Conservation (phyloP, 2,888 invertebrate species). For the Phlogophora meticulosa region DNA sequence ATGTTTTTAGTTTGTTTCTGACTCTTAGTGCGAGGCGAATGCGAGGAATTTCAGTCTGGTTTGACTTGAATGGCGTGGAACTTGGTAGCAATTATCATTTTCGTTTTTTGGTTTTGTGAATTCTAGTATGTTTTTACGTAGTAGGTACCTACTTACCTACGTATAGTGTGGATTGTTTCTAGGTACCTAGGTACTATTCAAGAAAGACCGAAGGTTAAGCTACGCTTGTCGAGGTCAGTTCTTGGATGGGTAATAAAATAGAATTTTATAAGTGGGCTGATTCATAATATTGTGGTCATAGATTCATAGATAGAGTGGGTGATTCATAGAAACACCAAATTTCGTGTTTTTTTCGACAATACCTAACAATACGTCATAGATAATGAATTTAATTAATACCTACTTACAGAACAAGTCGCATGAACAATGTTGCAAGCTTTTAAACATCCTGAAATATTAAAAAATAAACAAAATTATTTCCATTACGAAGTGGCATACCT, state of each 20-base stretch:
- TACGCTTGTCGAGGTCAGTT: too few species aligned
- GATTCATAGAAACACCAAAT: too few species aligned
- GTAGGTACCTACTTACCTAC: too few species aligned
- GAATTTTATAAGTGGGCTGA: too few species aligned
- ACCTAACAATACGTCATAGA: too few species aligned
- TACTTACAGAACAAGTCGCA: background rate
- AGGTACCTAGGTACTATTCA: too few species aligned
- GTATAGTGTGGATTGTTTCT: too few species aligned
- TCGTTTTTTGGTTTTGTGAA: background rate
- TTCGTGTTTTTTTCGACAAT: too few species aligned
- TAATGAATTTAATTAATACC: background rate
- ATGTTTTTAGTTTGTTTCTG: slow-evolving; percentile 31
- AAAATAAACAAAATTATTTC: background rate
- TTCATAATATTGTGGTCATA: too few species aligned
- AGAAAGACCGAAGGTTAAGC: too few species aligned
- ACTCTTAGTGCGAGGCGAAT: background rate
- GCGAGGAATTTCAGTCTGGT: slow-evolving; percentile 15
- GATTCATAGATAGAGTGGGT: too few species aligned
- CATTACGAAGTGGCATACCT: slow-evolving; percentile 13
- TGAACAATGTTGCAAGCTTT: background rate
- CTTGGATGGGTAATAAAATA: too few species aligned
- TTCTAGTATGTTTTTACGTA: background rate
- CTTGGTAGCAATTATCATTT: background rate
- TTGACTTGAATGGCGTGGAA: slow-evolving; percentile 10
- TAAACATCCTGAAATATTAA: background rate